Evolutionary conservation across 2,888 invertebrate genomes (phyloP).

Genomic region (Charanyca ferruginea): DNA sequence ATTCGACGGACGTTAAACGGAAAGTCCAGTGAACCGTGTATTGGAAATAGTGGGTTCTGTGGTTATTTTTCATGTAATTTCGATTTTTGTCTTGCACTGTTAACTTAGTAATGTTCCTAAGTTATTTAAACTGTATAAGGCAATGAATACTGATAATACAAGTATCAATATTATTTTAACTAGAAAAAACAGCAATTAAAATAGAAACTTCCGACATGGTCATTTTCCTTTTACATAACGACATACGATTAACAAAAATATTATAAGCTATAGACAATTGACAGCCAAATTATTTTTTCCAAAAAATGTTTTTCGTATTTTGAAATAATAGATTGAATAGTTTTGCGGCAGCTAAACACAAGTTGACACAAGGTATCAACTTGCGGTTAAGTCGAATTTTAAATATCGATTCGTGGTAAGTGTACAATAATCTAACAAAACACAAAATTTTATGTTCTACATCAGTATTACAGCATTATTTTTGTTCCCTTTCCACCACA

Average conservation of each 20-base stretch:
- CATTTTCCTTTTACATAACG: no score
- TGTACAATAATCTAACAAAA: background rate
- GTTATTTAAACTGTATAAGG: no score
- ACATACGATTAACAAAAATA: no score
- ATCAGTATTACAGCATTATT: background rate
- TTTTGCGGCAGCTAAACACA: background rate
- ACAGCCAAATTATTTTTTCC: no score
- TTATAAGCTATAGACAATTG: no score
- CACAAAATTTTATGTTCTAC: background rate
- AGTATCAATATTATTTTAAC: no score
- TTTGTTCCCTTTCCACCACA: background rate
- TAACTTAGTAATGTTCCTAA: background rate
- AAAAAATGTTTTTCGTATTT: background rate
- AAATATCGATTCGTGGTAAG: background rate
- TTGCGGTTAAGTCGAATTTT: no score
- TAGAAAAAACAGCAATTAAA: no score
- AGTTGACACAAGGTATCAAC: conserved; percentile 5
- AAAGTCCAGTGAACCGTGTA: conserved; percentile 30
- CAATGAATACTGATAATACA: no score
- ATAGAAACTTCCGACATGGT: no score
- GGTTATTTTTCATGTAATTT: background rate
- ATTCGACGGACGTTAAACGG: conserved; percentile 44
- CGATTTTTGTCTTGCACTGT: background rate
- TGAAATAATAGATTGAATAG: background rate
- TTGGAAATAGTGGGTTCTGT: conserved; percentile 33